Evolutionary conservation across 1,140 invertebrate genomes (phyloP).

Genomic region (Adoxophyes honmai): DNA sequence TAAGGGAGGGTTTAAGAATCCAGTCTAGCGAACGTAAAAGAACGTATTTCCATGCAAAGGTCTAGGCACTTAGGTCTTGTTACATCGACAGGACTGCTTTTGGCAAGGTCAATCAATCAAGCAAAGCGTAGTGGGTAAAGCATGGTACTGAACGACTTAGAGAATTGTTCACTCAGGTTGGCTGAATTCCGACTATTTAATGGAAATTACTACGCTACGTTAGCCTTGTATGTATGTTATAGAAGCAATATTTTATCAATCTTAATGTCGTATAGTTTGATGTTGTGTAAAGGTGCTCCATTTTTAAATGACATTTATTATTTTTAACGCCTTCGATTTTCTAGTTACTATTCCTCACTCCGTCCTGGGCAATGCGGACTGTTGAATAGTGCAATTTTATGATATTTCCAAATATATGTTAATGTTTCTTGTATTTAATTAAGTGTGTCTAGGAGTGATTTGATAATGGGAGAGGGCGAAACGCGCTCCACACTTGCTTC

Average conservation of each 20-base stretch:
- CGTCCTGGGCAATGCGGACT: conserved; percentile 73
- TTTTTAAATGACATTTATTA: conserved; percentile 31
- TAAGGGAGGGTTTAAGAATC: no score
- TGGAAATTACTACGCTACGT: no score
- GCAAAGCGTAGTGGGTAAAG: no score
- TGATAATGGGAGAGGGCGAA: not conserved
- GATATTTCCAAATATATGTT: not conserved
- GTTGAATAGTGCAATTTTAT: conserved; percentile 52
- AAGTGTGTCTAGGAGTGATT: conserved; percentile 9
- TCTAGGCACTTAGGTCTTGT: no score
- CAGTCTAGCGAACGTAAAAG: no score
- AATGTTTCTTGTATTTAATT: not conserved
- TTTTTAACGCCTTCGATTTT: conserved; percentile 21
- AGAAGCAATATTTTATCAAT: conserved; percentile 30
- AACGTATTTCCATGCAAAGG: no score
- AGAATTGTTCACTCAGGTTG: no score
- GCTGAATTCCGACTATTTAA: no score
- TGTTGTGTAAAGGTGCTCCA: conserved; percentile 41
- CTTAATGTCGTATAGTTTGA: conserved; percentile 45
- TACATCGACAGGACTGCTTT: no score
- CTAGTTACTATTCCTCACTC: conserved; percentile 57
- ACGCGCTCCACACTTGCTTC: not conserved
- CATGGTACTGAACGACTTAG: no score
- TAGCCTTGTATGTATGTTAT: no score
- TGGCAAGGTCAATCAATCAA: no score